A percentile compares a stretch with the other conserved stretches of the same genome.
Conservation (phyloP, 2,888 invertebrate species). For the Drosophila sordidula region DNA sequence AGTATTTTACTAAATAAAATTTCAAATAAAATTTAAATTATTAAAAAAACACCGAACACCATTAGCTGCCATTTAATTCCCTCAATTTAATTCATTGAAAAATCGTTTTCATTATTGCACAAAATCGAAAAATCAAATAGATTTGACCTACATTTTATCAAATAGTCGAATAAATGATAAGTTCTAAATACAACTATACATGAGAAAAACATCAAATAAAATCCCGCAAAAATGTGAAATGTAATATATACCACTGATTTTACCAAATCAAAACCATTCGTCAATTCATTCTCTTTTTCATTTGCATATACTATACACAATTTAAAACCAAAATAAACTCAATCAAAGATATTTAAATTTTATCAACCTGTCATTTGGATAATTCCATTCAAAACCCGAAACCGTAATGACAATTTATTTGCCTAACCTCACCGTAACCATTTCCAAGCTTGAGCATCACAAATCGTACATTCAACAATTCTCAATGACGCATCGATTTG, state of each 20-base stretch:
- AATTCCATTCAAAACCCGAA: neutral
- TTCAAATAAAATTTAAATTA: no score
- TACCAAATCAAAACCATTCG: no score
- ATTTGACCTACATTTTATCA: no score
- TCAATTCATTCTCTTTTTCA: neutral
- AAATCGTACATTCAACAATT: constrained; percentile 19
- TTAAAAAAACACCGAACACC: no score
- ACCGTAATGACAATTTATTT: neutral
- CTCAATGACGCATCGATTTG: constrained; percentile 32
- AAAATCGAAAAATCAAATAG: no score
- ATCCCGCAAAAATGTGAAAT: neutral
- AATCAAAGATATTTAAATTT: neutral
- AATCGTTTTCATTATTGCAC: no score
- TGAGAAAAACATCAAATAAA: neutral
- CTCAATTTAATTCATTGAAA: neutral
- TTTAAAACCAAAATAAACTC: neutral
- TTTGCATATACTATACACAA: neutral
- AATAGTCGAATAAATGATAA: neutral
- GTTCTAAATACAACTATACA: neutral
- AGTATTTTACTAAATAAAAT: no score
- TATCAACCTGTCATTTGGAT: constrained; percentile 5
- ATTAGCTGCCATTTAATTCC: neutral
- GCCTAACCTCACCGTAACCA: no score
- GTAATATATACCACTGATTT: no score
- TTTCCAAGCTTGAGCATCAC: neutral